Evolutionary conservation across 1,140 invertebrate genomes (phyloP).

Genomic region (Sinonovacula constricta): DNA sequence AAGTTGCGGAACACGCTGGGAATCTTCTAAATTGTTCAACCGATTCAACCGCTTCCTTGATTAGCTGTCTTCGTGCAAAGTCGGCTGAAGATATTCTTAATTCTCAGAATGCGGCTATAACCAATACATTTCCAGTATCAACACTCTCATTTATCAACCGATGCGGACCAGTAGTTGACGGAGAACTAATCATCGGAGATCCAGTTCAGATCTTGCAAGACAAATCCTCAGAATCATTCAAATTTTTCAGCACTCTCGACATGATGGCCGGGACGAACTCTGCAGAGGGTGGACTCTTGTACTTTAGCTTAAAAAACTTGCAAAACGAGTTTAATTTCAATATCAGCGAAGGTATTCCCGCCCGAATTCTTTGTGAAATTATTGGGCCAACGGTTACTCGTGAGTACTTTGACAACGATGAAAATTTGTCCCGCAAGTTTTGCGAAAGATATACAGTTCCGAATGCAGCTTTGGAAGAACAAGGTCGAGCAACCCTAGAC

Average conservation of each 20-base stretch:
- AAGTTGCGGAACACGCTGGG: slow-evolving; percentile 1
- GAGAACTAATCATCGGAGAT: slow-evolving; percentile 42
- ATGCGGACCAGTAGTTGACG: slow-evolving; percentile 56
- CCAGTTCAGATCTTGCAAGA: slow-evolving; percentile 41
- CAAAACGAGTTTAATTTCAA: slow-evolving; percentile 43
- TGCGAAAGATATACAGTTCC: slow-evolving; percentile 45
- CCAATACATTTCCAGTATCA: background rate
- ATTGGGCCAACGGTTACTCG: slow-evolving; percentile 38
- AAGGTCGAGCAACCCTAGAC: slow-evolving; percentile 49
- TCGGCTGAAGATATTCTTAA: slow-evolving; percentile 4
- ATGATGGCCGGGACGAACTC: slow-evolving; percentile 59
- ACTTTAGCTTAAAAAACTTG: slow-evolving; percentile 31
- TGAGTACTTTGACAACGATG: slow-evolving; percentile 44
- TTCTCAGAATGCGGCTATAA: background rate
- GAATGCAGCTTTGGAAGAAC: slow-evolving; percentile 27
- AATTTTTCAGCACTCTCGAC: slow-evolving; percentile 53
- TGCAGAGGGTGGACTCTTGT: slow-evolving; percentile 57
- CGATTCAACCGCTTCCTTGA: background rate
- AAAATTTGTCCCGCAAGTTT: slow-evolving; percentile 28
- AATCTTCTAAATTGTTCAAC: slow-evolving; percentile 25
- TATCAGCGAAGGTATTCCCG: slow-evolving; percentile 54
- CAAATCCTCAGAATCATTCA: slow-evolving; percentile 18
- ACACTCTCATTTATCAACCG: slow-evolving; percentile 5
- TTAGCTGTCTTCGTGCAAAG: slow-evolving; percentile 26
- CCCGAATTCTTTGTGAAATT: slow-evolving; percentile 46